These are phyloP conservation scores for Cottus gobio DNA, from an alignment of 2,113 vertebrate species.

Conservation along the genomic window DNA sequence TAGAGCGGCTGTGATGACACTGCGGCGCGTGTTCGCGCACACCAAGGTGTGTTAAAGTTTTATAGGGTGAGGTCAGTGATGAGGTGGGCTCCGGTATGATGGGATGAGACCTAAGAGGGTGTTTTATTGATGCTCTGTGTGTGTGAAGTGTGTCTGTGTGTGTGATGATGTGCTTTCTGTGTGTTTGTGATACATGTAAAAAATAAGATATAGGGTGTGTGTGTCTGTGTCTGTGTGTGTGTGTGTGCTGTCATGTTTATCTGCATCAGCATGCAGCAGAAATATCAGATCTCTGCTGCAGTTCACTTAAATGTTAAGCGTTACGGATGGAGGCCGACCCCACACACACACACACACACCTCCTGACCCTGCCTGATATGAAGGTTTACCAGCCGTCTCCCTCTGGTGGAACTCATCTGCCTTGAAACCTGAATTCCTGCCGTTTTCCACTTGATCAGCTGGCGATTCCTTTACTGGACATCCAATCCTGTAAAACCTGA, in stretches of 20 bases:
- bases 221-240: slow-evolving; percentile 32
- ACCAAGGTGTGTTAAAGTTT: slow-evolving; percentile 78
- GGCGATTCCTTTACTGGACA: slow-evolving; percentile 48
- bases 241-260: slow-evolving; percentile 45
- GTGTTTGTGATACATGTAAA: slow-evolving; percentile 19
- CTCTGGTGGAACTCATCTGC: slow-evolving; percentile 62
- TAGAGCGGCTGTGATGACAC: slow-evolving; percentile 73
- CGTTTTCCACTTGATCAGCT: slow-evolving; percentile 38
- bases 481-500: slow-evolving; percentile 40
- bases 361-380: slow-evolving; percentile 66
- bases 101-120: slow-evolving; percentile 75
- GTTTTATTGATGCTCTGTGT: slow-evolving; percentile 68
- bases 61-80: slow-evolving; percentile 77
- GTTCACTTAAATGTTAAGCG: slow-evolving; percentile 61
- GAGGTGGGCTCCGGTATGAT: slow-evolving; percentile 77
- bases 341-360: slow-evolving; percentile 16
- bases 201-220: slow-evolving; percentile 27
- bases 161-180: slow-evolving; percentile 36
- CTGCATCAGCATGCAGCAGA: slow-evolving; percentile 8
- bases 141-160: slow-evolving; percentile 41
- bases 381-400: slow-evolving; percentile 60
- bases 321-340: slow-evolving; percentile 50
- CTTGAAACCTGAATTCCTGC: slow-evolving; percentile 45
- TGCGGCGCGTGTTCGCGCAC: slow-evolving; percentile 63
- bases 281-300: slow-evolving; percentile 48